phyloP scores from a whole-genome alignment of 53 echinoderm and acorn worm species.

The Henricia sp. region DNA sequence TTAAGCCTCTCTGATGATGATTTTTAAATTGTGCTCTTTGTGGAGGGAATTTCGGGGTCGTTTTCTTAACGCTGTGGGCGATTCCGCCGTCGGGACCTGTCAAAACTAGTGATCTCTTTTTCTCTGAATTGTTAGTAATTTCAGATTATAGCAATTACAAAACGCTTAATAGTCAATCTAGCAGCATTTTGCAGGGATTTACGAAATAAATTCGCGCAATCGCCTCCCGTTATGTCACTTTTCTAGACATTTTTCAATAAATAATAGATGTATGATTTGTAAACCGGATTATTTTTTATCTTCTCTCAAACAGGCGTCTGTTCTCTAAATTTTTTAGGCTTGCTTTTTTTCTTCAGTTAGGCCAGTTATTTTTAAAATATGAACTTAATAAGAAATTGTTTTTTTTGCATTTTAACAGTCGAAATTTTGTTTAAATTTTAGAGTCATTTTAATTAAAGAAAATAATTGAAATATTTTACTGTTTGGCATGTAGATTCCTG shows the following conservation, averaged over 20 bases:
- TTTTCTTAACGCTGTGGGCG: conserved; percentile 6
- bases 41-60: conserved; percentile 22
- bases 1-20: conserved; percentile 47
- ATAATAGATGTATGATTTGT: no score
- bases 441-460: not conserved
- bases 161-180: conserved; percentile 19
- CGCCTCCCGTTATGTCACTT: not conserved
- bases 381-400: no score
- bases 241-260: not conserved
- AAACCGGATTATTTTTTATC: no score
- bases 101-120: not conserved
- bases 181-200: conserved; percentile 2
- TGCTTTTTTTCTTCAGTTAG: no score
- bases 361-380: no score
- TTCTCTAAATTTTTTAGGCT: no score
- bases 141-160: conserved; percentile 27
- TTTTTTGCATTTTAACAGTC: not conserved
- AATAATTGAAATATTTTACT: no score
- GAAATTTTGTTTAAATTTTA: not conserved
- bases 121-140: not conserved
- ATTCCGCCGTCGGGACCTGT: conserved; percentile 24
- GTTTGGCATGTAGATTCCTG: no score
- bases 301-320: no score
- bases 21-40: conserved; percentile 42
- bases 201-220: not conserved